Percentiles rank a stretch among this genome's conserved stretches.
Evolutionary conservation across 1,140 invertebrate genomes (phyloP).

Genomic region (Heliconius hewitsoni): DNA sequence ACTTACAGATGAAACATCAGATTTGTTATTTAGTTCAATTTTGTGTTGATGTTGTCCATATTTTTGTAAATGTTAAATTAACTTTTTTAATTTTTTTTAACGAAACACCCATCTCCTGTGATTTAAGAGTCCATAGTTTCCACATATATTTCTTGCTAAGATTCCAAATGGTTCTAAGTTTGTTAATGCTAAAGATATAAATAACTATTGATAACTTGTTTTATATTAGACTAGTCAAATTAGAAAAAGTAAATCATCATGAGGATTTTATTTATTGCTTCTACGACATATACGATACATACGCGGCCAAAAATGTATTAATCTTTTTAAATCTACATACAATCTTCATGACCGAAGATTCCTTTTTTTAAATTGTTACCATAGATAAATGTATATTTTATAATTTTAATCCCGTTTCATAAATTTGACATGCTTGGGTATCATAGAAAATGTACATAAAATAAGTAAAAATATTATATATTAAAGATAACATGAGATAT

Average conservation of each 20-base stretch:
- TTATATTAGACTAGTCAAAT: slow-evolving; percentile 78
- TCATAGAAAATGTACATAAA: slow-evolving; percentile 15
- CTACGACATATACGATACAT: slow-evolving; percentile 41
- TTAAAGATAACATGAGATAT: not conserved
- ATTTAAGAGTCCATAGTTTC: slow-evolving; percentile 37
- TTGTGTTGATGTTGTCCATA: not conserved
- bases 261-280: slow-evolving; percentile 73
- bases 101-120: slow-evolving; percentile 32
- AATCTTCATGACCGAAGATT: slow-evolving; percentile 40
- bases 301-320: slow-evolving; percentile 47
- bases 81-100: not conserved
- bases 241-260: slow-evolving; percentile 61
- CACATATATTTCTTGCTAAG: slow-evolving; percentile 39
- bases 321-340: slow-evolving; percentile 34
- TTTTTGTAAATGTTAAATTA: not conserved
- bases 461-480: not conserved
- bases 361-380: slow-evolving; percentile 70
- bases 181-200: slow-evolving; percentile 53
- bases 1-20: not conserved
- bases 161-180: slow-evolving; percentile 43
- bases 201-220: slow-evolving; percentile 45
- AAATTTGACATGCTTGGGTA: not conserved
- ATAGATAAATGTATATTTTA: slow-evolving; percentile 65
- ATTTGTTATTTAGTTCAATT: not conserved
- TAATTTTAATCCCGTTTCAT: slow-evolving; percentile 23